Conservation (phyloP, 2,797 vertebrate species). For the Artibeus jamaicensis region DNA sequence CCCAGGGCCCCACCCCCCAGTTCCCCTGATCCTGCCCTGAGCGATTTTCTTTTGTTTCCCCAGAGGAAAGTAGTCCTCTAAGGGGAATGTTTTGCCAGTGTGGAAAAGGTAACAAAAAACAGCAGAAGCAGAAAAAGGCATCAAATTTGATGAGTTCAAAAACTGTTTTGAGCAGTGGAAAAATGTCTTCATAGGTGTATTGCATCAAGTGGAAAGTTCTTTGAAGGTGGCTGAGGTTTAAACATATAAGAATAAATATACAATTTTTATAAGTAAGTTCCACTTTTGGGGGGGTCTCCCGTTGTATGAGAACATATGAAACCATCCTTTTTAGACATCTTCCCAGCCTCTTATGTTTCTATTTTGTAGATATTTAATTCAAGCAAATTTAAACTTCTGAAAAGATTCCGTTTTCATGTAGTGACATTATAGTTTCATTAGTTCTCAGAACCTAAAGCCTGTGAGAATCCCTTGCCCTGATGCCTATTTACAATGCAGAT, state of each 20-base stretch:
- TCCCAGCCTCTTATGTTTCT: background rate
- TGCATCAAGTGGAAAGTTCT: background rate
- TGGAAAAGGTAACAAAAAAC: background rate
- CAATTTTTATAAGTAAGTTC: background rate
- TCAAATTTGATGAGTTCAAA: background rate
- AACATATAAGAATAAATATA: background rate
- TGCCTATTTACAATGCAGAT: background rate
- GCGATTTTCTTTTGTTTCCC: background rate
- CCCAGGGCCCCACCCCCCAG: no score
- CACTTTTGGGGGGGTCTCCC: background rate
- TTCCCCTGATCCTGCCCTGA: background rate
- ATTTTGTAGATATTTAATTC: background rate
- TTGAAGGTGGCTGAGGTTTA: background rate
- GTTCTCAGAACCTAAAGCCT: background rate
- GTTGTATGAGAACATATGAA: background rate
- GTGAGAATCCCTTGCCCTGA: background rate
- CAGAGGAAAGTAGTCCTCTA: background rate
- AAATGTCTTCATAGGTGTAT: background rate
- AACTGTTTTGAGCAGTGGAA: background rate
- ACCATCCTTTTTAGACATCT: background rate
- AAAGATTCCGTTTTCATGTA: background rate
- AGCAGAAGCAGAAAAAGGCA: background rate
- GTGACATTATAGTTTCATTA: background rate
- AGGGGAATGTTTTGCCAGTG: background rate
- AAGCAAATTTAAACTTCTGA: constrained; percentile 8